Evolutionary conservation across 2,113 vertebrate species (phyloP), one percentile per base, ranked within the genome.

Genomic region (Brachirus orientalis): DNA sequence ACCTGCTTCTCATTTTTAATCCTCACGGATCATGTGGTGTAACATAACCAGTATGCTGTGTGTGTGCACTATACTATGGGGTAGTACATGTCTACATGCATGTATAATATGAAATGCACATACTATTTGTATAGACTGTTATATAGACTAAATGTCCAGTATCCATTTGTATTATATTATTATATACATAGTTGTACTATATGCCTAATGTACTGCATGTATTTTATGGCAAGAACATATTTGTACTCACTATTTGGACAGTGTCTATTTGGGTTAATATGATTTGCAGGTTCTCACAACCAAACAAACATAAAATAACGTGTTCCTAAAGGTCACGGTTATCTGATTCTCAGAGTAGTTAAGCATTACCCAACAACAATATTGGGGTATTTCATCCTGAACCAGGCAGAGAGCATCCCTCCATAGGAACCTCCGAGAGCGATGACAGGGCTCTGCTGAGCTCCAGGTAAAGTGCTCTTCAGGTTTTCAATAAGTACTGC

Each of bases 381-480:
- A 33, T 95, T 93, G 46, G 97, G 96, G 75, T 97, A 99, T 72
- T 99, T 99, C 96, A 98, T 99, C 86, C 98, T 93, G 78, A 99
- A 87, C 97, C 97, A 99, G 48, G 97, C 96, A 3, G 97, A 90
- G 22, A 99, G 94, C 97, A 98, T 96, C 50, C 98, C 97, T 17
- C 97, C 97, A 0, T 98, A 99, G 8, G 97, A 98, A 0, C 97
- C 97, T 33, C 97, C 97, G 0, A 99, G n/a, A 13, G 96, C 94
- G 38, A 99, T 95, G 62, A 97, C 95, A 1, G 96, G 94, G 58
- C 96, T 97, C 41, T 90, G 64, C 71, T 38, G 77, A 13, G 94
- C 92, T 79, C 92, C 94, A 2, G 91, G 83, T 28, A 89, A 53
- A 10, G 62, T 92, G 0, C 0, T 60, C 89, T 95, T 97, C 43